These are phyloP conservation scores for Scartelaos histophorus DNA, from an alignment of 2,113 vertebrate genomes.

Conservation along the genomic window DNA sequence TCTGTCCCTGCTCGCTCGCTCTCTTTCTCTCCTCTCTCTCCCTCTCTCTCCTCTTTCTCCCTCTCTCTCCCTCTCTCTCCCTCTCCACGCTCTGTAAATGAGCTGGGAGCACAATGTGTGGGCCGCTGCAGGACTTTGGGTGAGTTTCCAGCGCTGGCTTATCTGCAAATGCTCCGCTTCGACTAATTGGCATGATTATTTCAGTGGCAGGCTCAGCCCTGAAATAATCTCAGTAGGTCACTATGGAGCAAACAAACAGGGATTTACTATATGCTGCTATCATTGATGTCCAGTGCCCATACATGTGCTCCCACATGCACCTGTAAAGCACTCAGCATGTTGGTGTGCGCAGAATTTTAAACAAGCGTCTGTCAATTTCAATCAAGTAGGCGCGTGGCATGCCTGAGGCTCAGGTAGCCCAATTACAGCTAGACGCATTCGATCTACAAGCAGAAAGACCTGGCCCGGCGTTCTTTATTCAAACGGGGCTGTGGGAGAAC, in stretches of 20 bases:
- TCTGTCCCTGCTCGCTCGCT: no score
- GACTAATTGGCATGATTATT: constrained; percentile 76
- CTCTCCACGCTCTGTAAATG: not conserved
- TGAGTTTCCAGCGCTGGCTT: constrained; percentile 57
- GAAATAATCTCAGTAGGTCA: constrained; percentile 32
- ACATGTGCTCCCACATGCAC: constrained; percentile 45
- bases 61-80: not conserved
- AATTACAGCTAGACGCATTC: constrained; percentile 71
- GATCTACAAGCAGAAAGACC: constrained; percentile 39
- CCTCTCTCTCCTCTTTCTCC: not conserved
- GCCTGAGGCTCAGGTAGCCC: constrained; percentile 71
- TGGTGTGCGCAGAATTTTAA: constrained; percentile 61
- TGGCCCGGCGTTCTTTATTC: constrained; percentile 50
- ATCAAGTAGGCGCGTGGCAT: constrained; percentile 57
- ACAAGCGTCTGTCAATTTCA: constrained; percentile 74
- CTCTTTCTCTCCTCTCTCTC: not conserved
- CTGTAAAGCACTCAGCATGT: constrained; percentile 3
- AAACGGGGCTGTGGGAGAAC: constrained; percentile 50
- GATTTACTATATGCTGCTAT: constrained; percentile 13
- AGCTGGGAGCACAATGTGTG: constrained; percentile 39
- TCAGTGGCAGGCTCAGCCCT: constrained; percentile 44
- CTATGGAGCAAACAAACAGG: constrained; percentile 14
- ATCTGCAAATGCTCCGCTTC: constrained; percentile 68
- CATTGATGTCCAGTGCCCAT: constrained; percentile 15
- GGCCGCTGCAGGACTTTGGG: constrained; percentile 31